A percentile compares a stretch with the other conserved stretches of the same genome.
Evolutionary conservation across 2,113 vertebrate species (phyloP).

Genomic region (Microcebus lehilahytsara): DNA sequence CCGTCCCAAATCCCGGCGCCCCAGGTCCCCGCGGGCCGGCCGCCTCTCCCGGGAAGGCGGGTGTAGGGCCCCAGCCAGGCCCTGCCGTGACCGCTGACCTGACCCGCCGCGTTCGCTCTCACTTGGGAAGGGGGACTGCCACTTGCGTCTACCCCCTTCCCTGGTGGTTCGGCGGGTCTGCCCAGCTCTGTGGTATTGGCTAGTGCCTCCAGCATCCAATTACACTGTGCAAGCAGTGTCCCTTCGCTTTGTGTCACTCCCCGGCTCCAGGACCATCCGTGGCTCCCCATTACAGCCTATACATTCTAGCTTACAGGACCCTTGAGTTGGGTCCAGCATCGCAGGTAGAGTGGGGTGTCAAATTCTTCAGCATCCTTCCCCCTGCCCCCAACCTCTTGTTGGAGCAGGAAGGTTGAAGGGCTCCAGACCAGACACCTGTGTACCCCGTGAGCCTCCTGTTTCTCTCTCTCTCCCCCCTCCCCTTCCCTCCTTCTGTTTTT

Average conservation of each 20-base stretch:
- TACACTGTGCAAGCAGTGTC: neutral
- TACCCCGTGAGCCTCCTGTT: neutral
- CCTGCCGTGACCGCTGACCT: neutral
- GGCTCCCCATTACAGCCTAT: neutral
- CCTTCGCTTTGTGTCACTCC: neutral
- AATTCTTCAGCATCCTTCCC: too few species aligned
- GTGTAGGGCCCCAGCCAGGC: neutral
- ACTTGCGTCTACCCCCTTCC: neutral
- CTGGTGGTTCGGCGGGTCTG: accelerated
- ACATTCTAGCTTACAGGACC: neutral
- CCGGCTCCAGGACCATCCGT: neutral
- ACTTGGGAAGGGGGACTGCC: neutral
- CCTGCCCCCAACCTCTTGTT: neutral
- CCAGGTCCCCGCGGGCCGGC: neutral
- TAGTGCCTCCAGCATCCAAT: neutral
- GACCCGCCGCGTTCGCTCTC: neutral
- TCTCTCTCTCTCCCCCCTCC: neutral
- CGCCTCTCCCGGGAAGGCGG: neutral
- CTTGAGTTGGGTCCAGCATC: neutral
- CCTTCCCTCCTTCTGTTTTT: neutral
- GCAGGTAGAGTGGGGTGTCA: neutral
- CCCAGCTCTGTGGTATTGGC: neutral
- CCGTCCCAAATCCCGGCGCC: neutral
- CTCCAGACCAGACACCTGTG: neutral
- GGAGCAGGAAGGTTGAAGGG: neutral